Percentiles rank a stretch among this genome's conserved stretches.
phyloP scores from a whole-genome alignment of 37 sponge, comb jelly and placozoan genomes.

The Ianthella basta region DNA sequence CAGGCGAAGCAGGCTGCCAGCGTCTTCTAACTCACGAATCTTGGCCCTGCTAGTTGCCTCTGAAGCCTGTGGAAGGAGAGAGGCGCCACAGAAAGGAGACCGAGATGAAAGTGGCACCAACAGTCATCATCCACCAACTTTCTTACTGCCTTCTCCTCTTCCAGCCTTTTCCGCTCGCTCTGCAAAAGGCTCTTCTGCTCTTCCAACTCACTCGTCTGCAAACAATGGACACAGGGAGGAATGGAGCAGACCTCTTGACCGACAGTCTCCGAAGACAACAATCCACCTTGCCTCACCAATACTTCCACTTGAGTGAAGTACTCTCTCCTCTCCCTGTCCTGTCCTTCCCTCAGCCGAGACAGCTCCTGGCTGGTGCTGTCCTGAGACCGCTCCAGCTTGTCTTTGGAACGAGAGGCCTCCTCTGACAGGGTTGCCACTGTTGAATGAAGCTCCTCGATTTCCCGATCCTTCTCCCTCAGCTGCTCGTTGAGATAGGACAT shows the following conservation, averaged over 20 bases:
- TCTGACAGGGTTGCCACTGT: neutral
- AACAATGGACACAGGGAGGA: too few relatives aligned
- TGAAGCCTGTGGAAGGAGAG: neutral
- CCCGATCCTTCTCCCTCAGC: conserved; percentile 58
- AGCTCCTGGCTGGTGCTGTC: neutral
- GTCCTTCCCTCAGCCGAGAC: neutral
- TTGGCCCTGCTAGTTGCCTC: neutral
- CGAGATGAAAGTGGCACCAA: too few relatives aligned
- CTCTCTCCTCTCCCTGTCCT: neutral
- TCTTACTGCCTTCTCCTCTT: neutral
- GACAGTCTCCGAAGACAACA: too few relatives aligned
- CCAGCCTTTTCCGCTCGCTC: neutral
- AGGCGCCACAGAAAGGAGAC: too few relatives aligned
- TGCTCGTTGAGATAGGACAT: conserved; percentile 36
- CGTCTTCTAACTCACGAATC: neutral
- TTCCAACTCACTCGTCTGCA: neutral
- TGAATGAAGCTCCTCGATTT: conserved; percentile 14
- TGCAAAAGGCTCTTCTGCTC: neutral
- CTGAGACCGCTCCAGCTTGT: conserved; percentile 2
- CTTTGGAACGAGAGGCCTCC: neutral
- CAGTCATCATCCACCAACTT: neutral
- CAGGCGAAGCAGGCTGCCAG: neutral
- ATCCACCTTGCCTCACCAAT: conserved; percentile 12
- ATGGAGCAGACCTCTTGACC: too few relatives aligned
- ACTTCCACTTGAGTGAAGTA: neutral